Base-by-base conservation (phyloP, 2,888 invertebrate species). In the Drosophila mimica region DNA sequence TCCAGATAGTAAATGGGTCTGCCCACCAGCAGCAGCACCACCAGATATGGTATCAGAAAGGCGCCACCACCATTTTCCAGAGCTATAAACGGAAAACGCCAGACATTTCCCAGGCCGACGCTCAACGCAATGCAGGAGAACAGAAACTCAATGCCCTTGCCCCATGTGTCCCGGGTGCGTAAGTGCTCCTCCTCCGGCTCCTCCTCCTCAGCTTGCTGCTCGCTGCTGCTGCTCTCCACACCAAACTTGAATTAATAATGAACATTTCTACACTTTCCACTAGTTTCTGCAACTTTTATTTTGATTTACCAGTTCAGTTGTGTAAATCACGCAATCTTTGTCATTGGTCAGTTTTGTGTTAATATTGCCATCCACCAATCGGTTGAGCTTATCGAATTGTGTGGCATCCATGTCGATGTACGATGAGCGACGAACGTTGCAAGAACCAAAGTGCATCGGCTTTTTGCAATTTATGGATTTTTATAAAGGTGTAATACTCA, bases 1-100 rank as follows among this genome's bases (percentile, higher is more conserved):
- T 97, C 96, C 93, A 97, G 92, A 85, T 95, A 96, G 85, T 96
- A 96, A 54, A 96, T 92, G 0, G 96, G 96, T 73, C 95, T 93
- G 11, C 96, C 96, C 49, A 96, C 94, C 1, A 96, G 87, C 13
- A 95, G 85, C 34, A 96, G 91, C 0, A 96, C 94, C 38, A 95
- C 94, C 28, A 96, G 91, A 82, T 96, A 96, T 0, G 96, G 96
- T 76, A 96, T 95, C 4, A 96, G 91, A 74, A 96, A 96, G 0
- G 95, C 95, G 1, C 95, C 95, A 2, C 95, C 96, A 2, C 96
- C 96, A 85, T 96, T 95, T 80, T 95, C 94, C 79, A 95, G 94
- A 0, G 95, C 95, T 2, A 94, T 94, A 82, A 95, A 95, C 0
- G 95, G 95, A 92, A 95, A 95, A 67, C 95, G 92, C 95, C 95